phyloP scores from a whole-genome alignment of 2,113 vertebrate species.

The Hippolais icterina region DNA sequence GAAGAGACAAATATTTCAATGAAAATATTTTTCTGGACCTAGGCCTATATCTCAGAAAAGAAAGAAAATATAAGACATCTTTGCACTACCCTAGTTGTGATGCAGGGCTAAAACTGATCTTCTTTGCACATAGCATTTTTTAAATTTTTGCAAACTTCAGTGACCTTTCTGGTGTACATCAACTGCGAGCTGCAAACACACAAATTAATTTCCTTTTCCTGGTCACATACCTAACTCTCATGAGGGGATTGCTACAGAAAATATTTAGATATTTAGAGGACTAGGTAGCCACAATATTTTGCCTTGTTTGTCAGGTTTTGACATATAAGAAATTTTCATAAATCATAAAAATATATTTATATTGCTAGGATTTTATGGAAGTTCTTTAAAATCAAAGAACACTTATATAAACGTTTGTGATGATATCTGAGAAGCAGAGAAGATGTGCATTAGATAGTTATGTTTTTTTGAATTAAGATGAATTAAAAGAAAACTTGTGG shows the following conservation, averaged over 20 bases:
- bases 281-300: background rate
- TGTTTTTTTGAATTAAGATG: background rate
- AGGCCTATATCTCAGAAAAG: background rate
- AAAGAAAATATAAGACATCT: background rate
- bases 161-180: background rate
- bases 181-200: background rate
- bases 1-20: background rate
- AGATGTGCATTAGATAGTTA: background rate
- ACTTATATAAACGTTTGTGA: background rate
- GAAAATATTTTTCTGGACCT: background rate
- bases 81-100: background rate
- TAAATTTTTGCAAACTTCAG: background rate
- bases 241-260: background rate
- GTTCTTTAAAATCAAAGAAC: background rate
- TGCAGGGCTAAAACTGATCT: background rate
- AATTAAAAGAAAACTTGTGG: background rate
- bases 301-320: background rate
- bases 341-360: background rate
- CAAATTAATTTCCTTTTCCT: background rate
- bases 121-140: background rate
- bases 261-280: background rate
- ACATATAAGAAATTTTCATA: background rate
- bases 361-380: background rate
- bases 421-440: rapidly evolving
- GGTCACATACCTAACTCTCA: background rate